A percentile compares a stretch with the other conserved stretches of the same genome.
Conservation (phyloP, 2,888 invertebrate genomes). For the Dioctria linearis region DNA sequence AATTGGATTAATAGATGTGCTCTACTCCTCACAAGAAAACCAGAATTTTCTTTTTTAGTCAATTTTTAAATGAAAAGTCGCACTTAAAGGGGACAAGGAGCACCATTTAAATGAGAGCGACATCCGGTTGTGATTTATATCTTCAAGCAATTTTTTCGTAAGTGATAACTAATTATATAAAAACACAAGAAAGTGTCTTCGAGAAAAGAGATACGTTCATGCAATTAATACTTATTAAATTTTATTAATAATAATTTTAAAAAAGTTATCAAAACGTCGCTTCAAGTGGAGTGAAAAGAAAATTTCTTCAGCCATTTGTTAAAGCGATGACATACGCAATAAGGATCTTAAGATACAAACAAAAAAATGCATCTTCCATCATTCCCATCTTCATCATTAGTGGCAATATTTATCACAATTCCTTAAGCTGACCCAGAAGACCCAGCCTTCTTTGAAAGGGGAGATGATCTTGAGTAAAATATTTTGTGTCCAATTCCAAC, state of each 20-base stretch:
- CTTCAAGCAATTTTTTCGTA: constrained; percentile 35
- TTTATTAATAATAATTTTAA: too few species aligned
- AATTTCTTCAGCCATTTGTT: not conserved
- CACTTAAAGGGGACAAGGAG: too few species aligned
- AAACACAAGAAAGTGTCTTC: not conserved
- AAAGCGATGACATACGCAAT: too few species aligned
- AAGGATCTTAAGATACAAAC: not conserved
- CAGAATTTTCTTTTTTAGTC: not conserved
- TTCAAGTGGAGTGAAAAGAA: not conserved
- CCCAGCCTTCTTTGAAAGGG: constrained; percentile 28
- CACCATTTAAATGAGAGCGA: constrained; percentile 7
- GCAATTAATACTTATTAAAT: not conserved
- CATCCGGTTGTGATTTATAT: constrained; percentile 48
- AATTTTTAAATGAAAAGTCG: not conserved
- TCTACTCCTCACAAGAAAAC: too few species aligned
- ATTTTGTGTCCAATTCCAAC: constrained; percentile 17
- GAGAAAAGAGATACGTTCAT: not conserved
- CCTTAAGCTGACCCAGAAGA: constrained; percentile 5
- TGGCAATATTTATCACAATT: too few species aligned
- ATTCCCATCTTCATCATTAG: not conserved
- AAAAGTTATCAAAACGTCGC: not conserved
- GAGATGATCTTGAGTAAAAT: constrained; percentile 13
- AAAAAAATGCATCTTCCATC: not conserved
- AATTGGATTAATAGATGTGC: not conserved
- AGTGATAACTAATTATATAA: constrained; percentile 7